Evolutionary conservation across 2,113 vertebrate genomes (phyloP), one percentile per base, ranked within the genome.

Genomic region (Pseudorectes ferrugineus): DNA sequence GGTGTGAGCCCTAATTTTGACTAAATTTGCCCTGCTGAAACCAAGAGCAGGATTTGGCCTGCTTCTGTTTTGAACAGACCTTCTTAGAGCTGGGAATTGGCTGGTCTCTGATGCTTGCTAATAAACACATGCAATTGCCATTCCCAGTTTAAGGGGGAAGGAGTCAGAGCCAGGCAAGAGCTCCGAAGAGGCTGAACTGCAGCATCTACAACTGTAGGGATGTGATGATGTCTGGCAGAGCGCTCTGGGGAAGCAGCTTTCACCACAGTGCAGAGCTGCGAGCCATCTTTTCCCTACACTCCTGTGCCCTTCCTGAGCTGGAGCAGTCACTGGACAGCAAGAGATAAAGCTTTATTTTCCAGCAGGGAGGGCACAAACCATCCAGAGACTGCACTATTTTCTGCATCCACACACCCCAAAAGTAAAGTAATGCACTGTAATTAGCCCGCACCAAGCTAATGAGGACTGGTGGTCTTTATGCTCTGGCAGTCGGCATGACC

Each of bases 141-240:
- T 57, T 88, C 85, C 57, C 77, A 87, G 55, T 61, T 74, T 59
- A 88, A 85, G 43, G 54, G 29, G 58, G 67, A 92, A 78, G 43
- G 33, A 86, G 42, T 19, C 36, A 77, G 38, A 73, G 63, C 35
- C 81, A 88, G 81, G 38, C 89, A 16, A 81, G 72, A 65, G 66
- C 70, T 89, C 91, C 76, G 55, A 80, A 71, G 76, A 82, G 79
- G 57, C 82, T 46, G 61, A 88, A 49, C 58, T 92, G 61, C 79
- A n/a, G n/a, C n/a, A n/a, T n/a, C n/a, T n/a, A n/a, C 73, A 91
- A 89, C 82, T 96, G 73, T 28, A 54, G 82, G 85, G 92, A 83
- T 68, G 89, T 68, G 93, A 85, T 80, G 87, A 17, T 42, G 36
- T 33, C 80, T 76, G 51, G 72, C 82, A 95, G 76, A 84, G 67